Evolutionary conservation across 2,888 invertebrate species (phyloP), one percentile per base, ranked within the genome.

Genomic region (Mylabris sibirica): DNA sequence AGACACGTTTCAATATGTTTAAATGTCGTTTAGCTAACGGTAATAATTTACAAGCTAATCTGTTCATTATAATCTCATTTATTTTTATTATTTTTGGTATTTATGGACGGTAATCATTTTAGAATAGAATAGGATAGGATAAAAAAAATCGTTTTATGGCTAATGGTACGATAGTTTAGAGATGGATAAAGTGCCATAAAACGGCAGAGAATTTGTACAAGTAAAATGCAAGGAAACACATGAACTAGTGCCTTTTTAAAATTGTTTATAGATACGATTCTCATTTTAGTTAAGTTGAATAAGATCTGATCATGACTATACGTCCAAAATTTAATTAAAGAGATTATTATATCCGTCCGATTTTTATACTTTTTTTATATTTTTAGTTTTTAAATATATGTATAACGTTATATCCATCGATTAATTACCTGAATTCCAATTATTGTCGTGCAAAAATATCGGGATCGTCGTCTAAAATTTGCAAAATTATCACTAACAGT

Each of bases 1-100:
- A 91, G 82, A 95, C 96, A 0, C 90, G 95, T 74, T 94, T 92
- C 73, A 95, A 97, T 83, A 94, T 95, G 90, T 94, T 97, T 81
- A 95, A 94, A 81, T 98, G 98, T 82, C 90, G 98, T 38, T 86
- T 97, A 73, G 97, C 97, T 0, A 95, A 93, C 24, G 95, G 95
- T 0, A 88, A 91, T 0, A 88, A 88, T 1, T 83, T 92, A 67
- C 89, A 91, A 78, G 88, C 89, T 60, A 93, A 89, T 79, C 66
- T 86, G 0, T 64, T 77, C 11, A 76, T 75, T n/a, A 65, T 79
- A 53, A 60, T 78, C 38, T 59, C 74, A 57, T 69, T 76, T 24
- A 38, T 76, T 41, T 67, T 75, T 44, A 68, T 76, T 38, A 70
- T 63, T 60, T 72, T 70, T 59, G 67, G 72, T 63, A 20, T 72